Base-by-base conservation (phyloP, 2,888 invertebrate species). In the Sepiola atlantica region DNA sequence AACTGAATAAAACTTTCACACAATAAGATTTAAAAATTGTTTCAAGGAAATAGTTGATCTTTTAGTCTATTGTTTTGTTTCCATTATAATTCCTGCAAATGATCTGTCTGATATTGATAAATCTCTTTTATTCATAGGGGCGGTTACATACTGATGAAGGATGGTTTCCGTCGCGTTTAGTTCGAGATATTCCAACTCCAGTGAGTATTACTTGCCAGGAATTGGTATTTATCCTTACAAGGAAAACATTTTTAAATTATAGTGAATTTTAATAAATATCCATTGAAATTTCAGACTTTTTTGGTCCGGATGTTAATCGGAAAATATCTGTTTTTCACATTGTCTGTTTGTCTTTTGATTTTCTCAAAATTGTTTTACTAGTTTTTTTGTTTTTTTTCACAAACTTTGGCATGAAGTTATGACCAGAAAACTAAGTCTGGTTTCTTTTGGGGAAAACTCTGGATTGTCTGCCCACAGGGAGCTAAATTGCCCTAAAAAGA, bases 131-230 rank as follows among this genome's bases (percentile, higher is more conserved):
- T 32, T 95, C 95, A 14, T 95, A 96, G 97, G 97, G 97, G 35
- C 95, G 95, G 77, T 95, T 95, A 32, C 91, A 95, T 92, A 95
- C 96, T 35, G 96, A 96, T 35, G 97, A 96, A 94, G 97, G 97
- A 54, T 96, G 96, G 95, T 97, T 97, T 95, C 97, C 97, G 32
- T 95, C 96, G 54, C 96, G 96, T 77, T 95, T 95, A 95, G 97
- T 97, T 54, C 95, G 95, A 94, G 96, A 96, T 94, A 95, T 95
- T 55, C 55, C 91, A 54, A 57, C 55, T 55, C 92, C 35, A 35
- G 92, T 91, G 55, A 92, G 92, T 92, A 35, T 92, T 92, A 77
- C 3, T 61, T 61, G 61, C n/a, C n/a, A 77, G 0, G n/a, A 61
- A 77, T 77, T 77, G 10, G 8, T 77, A 77, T 77, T 77, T 77